A percentile compares a stretch with the other conserved stretches of the same genome.
Evolutionary conservation across 2,113 vertebrate species (phyloP).

Genomic region (Sakesphorus luctuosus): DNA sequence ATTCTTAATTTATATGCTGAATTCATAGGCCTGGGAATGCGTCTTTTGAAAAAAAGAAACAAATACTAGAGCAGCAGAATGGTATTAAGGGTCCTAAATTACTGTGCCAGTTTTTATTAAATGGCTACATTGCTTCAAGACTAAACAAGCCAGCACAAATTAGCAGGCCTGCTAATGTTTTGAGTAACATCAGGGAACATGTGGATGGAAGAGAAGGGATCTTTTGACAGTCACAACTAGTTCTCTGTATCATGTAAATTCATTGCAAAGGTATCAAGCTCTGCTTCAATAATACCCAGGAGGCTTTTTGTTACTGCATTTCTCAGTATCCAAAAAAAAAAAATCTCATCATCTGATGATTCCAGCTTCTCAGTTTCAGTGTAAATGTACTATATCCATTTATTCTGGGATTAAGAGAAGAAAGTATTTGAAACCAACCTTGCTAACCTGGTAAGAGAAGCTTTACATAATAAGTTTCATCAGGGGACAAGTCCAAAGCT

Average conservation of each 20-base stretch:
- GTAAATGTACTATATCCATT: background rate
- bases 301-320: background rate
- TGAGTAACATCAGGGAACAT: background rate
- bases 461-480: background rate
- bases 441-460: background rate
- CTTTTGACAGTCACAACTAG: background rate
- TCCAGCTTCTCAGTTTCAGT: background rate
- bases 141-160: background rate
- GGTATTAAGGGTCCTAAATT: background rate
- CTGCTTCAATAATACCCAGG: background rate
- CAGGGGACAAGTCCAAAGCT: background rate
- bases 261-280: background rate
- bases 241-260: background rate
- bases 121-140: background rate
- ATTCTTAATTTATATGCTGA: background rate
- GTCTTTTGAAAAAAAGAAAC: background rate
- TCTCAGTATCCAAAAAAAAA: background rate
- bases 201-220: background rate
- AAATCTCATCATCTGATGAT: background rate
- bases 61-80: background rate
- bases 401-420: background rate
- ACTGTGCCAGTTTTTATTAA: background rate
- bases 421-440: background rate
- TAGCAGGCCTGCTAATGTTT: background rate
- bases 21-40: background rate